Percentiles rank a stretch among this genome's conserved stretches.
Evolutionary conservation across 1,140 invertebrate species (phyloP).

Genomic region (Marisa cornuarietis): DNA sequence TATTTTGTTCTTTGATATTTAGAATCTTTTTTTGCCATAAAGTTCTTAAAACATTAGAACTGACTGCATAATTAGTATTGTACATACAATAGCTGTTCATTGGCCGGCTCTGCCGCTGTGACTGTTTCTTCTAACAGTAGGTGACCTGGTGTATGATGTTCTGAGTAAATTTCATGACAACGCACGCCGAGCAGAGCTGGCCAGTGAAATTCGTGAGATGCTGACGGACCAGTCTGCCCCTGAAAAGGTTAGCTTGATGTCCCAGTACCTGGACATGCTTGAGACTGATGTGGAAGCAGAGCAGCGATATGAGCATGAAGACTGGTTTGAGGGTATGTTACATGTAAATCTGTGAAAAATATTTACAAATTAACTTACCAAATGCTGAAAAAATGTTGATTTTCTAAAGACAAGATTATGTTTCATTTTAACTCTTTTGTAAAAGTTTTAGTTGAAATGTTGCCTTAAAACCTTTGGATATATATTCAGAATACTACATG

Average conservation of each 20-base stretch:
- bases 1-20: conserved; percentile 10
- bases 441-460: no score
- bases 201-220: conserved; percentile 50
- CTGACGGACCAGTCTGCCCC: conserved; percentile 46
- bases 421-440: no score
- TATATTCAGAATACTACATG: no score
- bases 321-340: conserved; percentile 59
- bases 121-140: conserved; percentile 36
- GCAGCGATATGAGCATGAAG: conserved; percentile 54
- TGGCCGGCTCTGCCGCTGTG: no score
- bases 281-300: conserved; percentile 50
- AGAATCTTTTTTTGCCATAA: background rate
- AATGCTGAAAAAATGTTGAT: background rate
- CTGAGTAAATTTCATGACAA: conserved; percentile 47
- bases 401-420: no score
- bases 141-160: conserved; percentile 50
- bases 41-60: no score
- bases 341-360: no score
- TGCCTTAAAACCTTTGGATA: no score
- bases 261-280: conserved; percentile 54
- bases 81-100: no score
- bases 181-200: conserved; percentile 50
- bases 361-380: background rate
- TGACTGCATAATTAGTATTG: no score
- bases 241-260: conserved; percentile 55